Evolutionary conservation across 2,113 vertebrate genomes (phyloP), one percentile per base, ranked within the genome.

Genomic region (Mesoclemmys tuberculata): DNA sequence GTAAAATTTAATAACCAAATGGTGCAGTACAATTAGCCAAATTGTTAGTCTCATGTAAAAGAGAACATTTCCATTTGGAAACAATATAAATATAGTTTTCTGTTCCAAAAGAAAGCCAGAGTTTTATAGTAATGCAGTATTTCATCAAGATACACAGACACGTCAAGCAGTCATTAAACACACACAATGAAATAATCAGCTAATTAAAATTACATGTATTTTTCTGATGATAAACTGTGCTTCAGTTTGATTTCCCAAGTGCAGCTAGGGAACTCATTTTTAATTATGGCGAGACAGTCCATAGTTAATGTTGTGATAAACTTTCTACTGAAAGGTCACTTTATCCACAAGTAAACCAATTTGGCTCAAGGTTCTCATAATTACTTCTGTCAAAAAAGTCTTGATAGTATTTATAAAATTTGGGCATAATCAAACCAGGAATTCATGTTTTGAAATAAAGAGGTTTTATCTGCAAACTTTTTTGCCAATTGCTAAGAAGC

Each of bases 191-290:
- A 93, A 88, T 8, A 41, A 91, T 49, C 84, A 31, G 8, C 27
- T 80, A 22, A 19, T 88, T 95, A 92, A 90, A 87, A 88, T 51
- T 16, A 90, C 82, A 75, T 10, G 24, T n/a, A 71, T 44, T 75
- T 74, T 71, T 71, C 64, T 81, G 75, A 68, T 51, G 81, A 88
- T 11, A 55, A 81, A 82, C 35, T 48, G 1, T 3, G 80, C 44
- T 89, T 88, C 10, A 82, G 80, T 84, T 51, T 29, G 7, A 41
- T n/a, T 51, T 95, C 84, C 78, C 49, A 71, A 85, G 90, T 56
- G 41, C 80, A 52, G 56, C 0, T 5, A 74, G 64, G 38, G 89
- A 92, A 94, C 84, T 3, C 9, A 21, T 38, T 88, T 93, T 87
- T 51, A 77, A 27, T 77, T 77, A 77, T 77, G 16, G 58, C 56